Base-by-base conservation (phyloP, 2,888 invertebrate genomes). In the Phlogophora meticulosa region DNA sequence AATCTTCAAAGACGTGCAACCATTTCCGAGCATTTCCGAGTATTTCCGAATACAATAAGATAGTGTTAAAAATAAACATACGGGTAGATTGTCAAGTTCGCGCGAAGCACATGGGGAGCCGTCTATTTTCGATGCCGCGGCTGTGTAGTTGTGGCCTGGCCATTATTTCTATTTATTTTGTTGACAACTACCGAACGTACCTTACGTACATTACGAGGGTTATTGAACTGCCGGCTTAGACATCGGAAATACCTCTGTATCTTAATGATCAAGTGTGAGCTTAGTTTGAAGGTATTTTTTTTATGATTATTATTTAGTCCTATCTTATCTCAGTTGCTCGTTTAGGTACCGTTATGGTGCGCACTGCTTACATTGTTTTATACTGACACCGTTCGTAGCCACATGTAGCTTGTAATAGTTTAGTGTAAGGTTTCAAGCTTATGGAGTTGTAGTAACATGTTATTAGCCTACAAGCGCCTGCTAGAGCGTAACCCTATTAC, bases 31-130 rank as follows among this genome's bases (percentile, higher is more conserved):
- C 65, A 78, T 88, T 90, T 89, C 88, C 90, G 86, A 84, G 85
- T 90, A 90, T 91, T 91, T 91, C 88, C 87, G 88, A 91, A 90
- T 90, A 93, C 93, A 93, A 93, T 93, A 90, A 92, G 91, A 90
- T 89, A 89, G 88, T 88, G 87, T 87, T 92, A 90, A 91, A 94
- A 93, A 94, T 94, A 94, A 90, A 89, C 91, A 87, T 87, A 83
- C 86, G 89, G 89, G 91, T 91, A 89, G 86, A 93, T 94, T 93
- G 91, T 93, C 93, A 94, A 94, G 94, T 95, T 94, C 91, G 93
- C 93, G 92, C 85, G 83, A 78, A 86, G 84, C 86, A 84, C 81
- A 88, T 89, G 92, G 94, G 94, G 94, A 89, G 92, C 79, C 78
- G 82, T 90, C 93, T 95, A 95, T 95, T 94, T 94, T 87, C 88